Base-by-base conservation (phyloP, 2,113 vertebrate species). In the Zosterops japonicus region DNA sequence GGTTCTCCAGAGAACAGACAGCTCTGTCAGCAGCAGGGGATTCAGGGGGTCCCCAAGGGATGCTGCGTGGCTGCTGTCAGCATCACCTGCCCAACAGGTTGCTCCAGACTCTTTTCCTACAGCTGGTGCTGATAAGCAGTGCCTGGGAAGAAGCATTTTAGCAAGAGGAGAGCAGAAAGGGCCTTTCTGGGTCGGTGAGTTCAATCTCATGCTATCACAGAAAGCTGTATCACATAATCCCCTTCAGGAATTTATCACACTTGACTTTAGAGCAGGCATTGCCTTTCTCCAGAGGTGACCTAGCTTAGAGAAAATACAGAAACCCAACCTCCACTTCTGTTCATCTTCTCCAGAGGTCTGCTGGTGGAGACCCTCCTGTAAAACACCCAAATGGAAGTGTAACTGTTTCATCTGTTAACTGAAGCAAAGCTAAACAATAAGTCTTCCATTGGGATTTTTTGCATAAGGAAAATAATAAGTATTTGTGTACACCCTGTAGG, bases 401-500 rank as follows among this genome's bases (percentile, higher is more conserved):
- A 70, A 71, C 56, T 68, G 5, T 79, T 84, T 83, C 49, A 63
- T 82, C 69, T 94, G 42, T 44, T 72, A 75, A 83, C 18, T 46
- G 52, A 90, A 97, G 94, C 53, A 79, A 95, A 67, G 65, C n/a
- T 75, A 91, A 96, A 91, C 72, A 95, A 65, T 90, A 89, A 72
- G 27, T 80, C 93, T 95, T 92, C 88, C 71, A 35, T 4, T 68
- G 91, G 96, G 95, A 93, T 65, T 83, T 92, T 87, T 90, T 93
- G 81, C 74, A 67, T 69, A 96, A 88, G 77, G 76, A 95, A 96
- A 96, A 96, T 71, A 95, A 90, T 93, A 97, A 96, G 92, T 95
- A 89, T 96, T 95, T 95, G 92, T 95, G 93, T 96, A 94, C 52
- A 64, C 88, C 90, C 93, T 63, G 94, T 97, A 85, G 96, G 93